Evolutionary conservation across 2,888 invertebrate species (phyloP).

Genomic region (Morpho achilles): DNA sequence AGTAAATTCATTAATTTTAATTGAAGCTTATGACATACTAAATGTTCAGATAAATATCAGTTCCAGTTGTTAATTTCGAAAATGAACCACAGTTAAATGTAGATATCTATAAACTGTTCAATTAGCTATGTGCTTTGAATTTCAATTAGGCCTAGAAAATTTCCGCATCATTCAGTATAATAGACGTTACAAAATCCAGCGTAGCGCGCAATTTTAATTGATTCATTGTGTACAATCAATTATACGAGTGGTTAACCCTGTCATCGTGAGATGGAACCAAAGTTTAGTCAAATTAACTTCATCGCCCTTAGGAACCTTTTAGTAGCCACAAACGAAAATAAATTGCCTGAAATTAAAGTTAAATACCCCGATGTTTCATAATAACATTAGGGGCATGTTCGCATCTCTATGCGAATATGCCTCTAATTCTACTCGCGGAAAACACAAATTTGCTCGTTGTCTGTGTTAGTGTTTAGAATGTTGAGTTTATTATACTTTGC

Average conservation of each 20-base stretch:
- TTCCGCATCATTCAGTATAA: too few relatives aligned
- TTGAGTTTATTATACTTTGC: conserved; percentile 2
- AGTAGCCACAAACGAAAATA: conserved; percentile 16
- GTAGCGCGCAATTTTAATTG: conserved; percentile 67
- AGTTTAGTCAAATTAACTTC: conserved; percentile 15
- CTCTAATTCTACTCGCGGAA: neutral
- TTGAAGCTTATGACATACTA: too few relatives aligned
- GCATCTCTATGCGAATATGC: neutral
- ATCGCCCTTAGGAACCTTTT: conserved; percentile 16
- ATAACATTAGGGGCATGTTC: conserved; percentile 4
- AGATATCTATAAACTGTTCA: neutral
- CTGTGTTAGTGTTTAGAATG: neutral
- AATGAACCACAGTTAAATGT: too few relatives aligned
- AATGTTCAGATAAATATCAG: too few relatives aligned
- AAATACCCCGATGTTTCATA: conserved; percentile 11
- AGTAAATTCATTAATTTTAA: too few relatives aligned
- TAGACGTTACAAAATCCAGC: too few relatives aligned
- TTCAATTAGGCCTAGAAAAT: too few relatives aligned
- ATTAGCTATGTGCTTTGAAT: neutral
- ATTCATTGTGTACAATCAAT: conserved; percentile 59
- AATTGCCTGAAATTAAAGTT: conserved; percentile 15
- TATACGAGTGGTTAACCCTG: conserved; percentile 51
- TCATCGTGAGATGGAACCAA: conserved; percentile 28
- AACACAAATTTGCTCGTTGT: conserved; percentile 1
- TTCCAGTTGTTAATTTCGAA: too few relatives aligned